Base-by-base conservation (phyloP, 2,113 vertebrate species). In the Cynopterus brachyotis region DNA sequence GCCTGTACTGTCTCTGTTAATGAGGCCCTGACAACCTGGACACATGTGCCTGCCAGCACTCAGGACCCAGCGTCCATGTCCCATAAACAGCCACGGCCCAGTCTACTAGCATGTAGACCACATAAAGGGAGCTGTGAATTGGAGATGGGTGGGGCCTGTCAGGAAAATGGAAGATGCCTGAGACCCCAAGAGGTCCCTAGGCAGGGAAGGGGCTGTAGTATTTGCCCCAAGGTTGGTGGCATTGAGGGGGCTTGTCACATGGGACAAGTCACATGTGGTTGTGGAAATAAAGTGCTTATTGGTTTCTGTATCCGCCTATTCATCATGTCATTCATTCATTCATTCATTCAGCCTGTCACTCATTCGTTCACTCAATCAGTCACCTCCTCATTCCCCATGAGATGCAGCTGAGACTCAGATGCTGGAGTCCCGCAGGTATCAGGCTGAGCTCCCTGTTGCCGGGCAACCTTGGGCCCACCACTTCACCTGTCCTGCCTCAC, bases 101-200 rank as follows among this genome's bases (percentile, higher is more conserved):
- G 6, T n/a, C 28, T 45, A 5, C 32, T 1, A 24, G 19, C 55
- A 4, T 45, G 75, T 15, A 69, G 40, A 69, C 3, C 4, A 26
- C 45, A 4, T 7, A 6, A 26, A 32, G 4, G 3, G 24, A 69
- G 50, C 26, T 22, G 6, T 12, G 20, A 10, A 5, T 5, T 7
- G n/a, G 37, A 13, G 15, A 6, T 1, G 1, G 2, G 7, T 6
- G 30, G n/a, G 24, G 16, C 13, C 67, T 13, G 0, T 24, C 37
- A 12, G 70, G 57, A 64, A 84, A 89, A 32, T 5, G 19, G 9
- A 79, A 19, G n/a, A 11, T 30, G 2, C 45, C 20, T 26, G 1
- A 47, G 11, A 26, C 30, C 19, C 3, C 69, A 7, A 13, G 24
- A 11, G 60, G 16, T 42, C 12, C 32, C 45, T 30, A 26, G 45